Evolutionary conservation across 2,888 invertebrate species (phyloP).

Genomic region (Synergus gifuensis): DNA sequence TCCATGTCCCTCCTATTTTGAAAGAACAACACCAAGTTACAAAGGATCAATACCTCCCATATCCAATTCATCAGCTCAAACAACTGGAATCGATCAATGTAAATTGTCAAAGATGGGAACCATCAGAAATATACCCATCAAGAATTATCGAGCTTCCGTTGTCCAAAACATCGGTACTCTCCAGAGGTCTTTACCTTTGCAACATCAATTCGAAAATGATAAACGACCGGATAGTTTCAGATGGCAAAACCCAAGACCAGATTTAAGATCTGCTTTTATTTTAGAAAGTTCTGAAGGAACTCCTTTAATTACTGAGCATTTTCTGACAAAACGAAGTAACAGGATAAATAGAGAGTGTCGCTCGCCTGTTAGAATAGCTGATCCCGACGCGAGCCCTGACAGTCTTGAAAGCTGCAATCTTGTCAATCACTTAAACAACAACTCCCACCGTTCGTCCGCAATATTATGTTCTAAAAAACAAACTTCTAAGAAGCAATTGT

Average conservation of each 20-base stretch:
- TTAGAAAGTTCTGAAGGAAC: slow-evolving; percentile 18
- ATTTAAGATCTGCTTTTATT: slow-evolving; percentile 12
- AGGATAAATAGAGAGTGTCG: slow-evolving; percentile 24
- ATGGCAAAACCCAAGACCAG: background rate
- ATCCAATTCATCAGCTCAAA: slow-evolving; percentile 23
- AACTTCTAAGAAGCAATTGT: background rate
- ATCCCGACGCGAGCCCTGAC: slow-evolving; percentile 32
- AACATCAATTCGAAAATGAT: slow-evolving; percentile 63
- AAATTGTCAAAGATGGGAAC: slow-evolving; percentile 54
- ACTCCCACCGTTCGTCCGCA: background rate
- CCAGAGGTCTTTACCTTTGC: slow-evolving; percentile 57
- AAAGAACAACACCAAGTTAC: background rate
- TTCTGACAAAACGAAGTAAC: background rate
- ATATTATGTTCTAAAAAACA: background rate
- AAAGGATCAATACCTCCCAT: slow-evolving; percentile 1
- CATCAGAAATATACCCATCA: slow-evolving; percentile 68
- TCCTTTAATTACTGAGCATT: slow-evolving; percentile 30
- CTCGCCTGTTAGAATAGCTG: slow-evolving; percentile 1
- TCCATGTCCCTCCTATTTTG: slow-evolving; percentile 33
- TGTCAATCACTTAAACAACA: background rate
- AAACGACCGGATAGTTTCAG: slow-evolving; percentile 46
- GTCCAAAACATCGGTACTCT: slow-evolving; percentile 67
- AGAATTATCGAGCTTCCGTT: slow-evolving; percentile 67
- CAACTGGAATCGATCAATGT: slow-evolving; percentile 22
- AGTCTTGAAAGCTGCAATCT: slow-evolving; percentile 34